Conservation (phyloP, 2,888 invertebrate species). For the Callinectes sapidus region DNA sequence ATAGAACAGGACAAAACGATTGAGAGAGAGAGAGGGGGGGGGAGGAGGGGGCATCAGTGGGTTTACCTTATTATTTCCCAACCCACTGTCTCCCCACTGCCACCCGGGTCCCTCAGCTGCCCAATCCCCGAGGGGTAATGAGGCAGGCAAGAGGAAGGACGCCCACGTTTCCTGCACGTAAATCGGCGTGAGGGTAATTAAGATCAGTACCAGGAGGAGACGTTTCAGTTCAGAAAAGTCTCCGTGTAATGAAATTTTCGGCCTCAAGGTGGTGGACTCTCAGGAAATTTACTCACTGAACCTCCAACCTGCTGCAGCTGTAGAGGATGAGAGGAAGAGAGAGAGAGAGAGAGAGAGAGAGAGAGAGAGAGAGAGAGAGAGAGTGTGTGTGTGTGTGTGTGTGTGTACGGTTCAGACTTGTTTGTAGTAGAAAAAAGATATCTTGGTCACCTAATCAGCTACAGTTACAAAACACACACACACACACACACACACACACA, state of each 20-base stretch:
- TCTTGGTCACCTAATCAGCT: background rate
- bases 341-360: background rate
- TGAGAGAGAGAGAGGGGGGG: background rate
- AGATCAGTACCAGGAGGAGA: constrained; percentile 49
- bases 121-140: constrained; percentile 45
- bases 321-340: background rate
- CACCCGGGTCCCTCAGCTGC: background rate
- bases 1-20: background rate
- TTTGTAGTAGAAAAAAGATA: background rate
- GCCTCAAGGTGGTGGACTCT: constrained; percentile 44
- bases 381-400: background rate
- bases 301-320: constrained; percentile 7
- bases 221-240: constrained; percentile 36
- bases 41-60: background rate
- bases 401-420: background rate
- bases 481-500: background rate
- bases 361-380: background rate
- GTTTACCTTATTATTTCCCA: background rate
- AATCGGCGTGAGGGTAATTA: constrained; percentile 53
- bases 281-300: constrained; percentile 43
- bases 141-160: constrained; percentile 48
- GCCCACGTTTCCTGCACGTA: constrained; percentile 49
- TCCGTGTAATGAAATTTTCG: constrained; percentile 44
- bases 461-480: background rate
- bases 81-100: background rate